phyloP scores from a whole-genome alignment of 2,888 invertebrate genomes.

The Athalia circularis region DNA sequence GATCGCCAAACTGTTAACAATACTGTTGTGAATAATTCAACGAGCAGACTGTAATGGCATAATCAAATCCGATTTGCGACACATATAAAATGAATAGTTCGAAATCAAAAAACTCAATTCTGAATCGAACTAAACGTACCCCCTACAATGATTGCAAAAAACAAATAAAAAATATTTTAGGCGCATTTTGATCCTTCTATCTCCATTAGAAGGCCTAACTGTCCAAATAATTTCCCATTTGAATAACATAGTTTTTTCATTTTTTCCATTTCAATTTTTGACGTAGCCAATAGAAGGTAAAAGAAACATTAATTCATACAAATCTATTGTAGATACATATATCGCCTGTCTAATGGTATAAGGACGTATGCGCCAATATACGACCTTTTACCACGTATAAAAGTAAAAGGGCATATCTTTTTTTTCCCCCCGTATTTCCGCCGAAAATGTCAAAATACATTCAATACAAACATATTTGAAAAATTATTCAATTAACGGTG shows the following conservation, averaged over 20 bases:
- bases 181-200: not conserved
- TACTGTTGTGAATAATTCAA: too few species aligned
- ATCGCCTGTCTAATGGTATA: constrained; percentile 4
- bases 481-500: not conserved
- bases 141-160: not conserved
- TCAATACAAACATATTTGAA: not conserved
- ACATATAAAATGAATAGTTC: too few species aligned
- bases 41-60: too few species aligned
- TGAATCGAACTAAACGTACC: too few species aligned
- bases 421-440: constrained; percentile 5
- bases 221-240: not conserved
- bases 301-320: too few species aligned
- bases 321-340: too few species aligned
- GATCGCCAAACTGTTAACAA: too few species aligned
- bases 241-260: too few species aligned
- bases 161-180: not conserved
- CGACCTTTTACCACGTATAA: constrained; percentile 17
- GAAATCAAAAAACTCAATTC: too few species aligned
- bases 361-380: constrained; percentile 14
- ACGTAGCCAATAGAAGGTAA: constrained; percentile 3
- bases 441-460: not conserved
- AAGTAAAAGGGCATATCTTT: constrained; percentile 14
- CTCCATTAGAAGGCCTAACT: constrained; percentile 8
- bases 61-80: too few species aligned
- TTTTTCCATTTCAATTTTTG: constrained; percentile 1